Conservation (phyloP, 2,888 invertebrate species). For the Philhelius pedissequus region DNA sequence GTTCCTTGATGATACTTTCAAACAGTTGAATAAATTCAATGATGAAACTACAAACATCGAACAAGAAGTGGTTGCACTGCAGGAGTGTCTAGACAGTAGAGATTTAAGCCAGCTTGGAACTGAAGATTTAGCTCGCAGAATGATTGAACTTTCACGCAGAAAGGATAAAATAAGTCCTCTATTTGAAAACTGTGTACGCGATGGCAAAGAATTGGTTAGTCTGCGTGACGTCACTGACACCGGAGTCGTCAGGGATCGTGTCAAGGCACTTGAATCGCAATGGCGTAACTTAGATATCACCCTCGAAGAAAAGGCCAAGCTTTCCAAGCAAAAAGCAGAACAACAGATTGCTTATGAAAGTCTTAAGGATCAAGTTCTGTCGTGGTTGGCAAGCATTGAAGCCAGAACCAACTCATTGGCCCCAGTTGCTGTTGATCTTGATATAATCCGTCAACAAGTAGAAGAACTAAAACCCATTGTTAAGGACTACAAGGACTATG, state of each 20-base stretch:
- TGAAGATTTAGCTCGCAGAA: constrained; percentile 83
- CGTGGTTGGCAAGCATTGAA: constrained; percentile 92
- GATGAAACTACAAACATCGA: constrained; percentile 85
- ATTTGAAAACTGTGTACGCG: constrained; percentile 89
- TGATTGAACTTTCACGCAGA: constrained; percentile 79
- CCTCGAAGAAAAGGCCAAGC: constrained; percentile 90
- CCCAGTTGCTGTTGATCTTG: constrained; percentile 93
- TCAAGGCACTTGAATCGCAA: constrained; percentile 91
- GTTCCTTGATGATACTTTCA: constrained; percentile 89
- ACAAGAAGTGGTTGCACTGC: constrained; percentile 84
- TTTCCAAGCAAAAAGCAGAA: constrained; percentile 91
- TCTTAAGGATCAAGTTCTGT: constrained; percentile 87
- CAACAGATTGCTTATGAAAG: constrained; percentile 92
- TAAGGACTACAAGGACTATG: constrained; percentile 93
- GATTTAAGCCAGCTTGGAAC: constrained; percentile 85
- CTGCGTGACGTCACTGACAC: constrained; percentile 95
- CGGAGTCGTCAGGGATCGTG: constrained; percentile 88
- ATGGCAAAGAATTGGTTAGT: constrained; percentile 88
- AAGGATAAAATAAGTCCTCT: constrained; percentile 83
- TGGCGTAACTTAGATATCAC: constrained; percentile 93
- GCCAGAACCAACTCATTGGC: constrained; percentile 86
- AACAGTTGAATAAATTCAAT: constrained; percentile 84
- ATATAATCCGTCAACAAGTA: constrained; percentile 89
- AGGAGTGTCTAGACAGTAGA: constrained; percentile 87
- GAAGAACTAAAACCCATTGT: constrained; percentile 91